These are phyloP conservation scores for Nettapus auritus DNA, from an alignment of 2,113 vertebrate species.

Conservation along the genomic window DNA sequence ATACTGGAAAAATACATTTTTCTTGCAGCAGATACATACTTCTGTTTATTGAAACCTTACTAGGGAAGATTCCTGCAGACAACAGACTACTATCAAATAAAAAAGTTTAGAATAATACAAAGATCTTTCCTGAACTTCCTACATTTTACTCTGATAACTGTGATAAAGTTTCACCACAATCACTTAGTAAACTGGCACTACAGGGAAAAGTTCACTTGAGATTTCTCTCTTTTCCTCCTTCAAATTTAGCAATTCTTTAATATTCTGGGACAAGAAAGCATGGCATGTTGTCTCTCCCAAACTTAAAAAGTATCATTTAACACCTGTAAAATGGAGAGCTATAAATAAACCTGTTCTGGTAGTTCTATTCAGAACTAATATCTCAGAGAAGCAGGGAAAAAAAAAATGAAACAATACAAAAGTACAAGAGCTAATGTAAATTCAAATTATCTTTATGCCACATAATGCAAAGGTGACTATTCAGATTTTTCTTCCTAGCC, in stretches of 20 bases:
- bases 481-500: neutral
- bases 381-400: neutral
- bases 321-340: neutral
- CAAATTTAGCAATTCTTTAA: neutral
- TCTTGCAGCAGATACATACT: neutral
- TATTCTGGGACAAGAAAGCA: neutral
- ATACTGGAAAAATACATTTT: neutral
- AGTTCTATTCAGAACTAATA: neutral
- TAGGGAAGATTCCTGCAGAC: neutral
- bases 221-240: neutral
- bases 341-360: neutral
- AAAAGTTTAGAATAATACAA: neutral
- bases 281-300: neutral
- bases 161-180: neutral
- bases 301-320: neutral
- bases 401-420: neutral
- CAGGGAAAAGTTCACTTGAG: neutral
- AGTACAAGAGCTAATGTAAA: neutral
- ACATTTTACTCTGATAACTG: neutral
- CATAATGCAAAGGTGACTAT: neutral
- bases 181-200: neutral
- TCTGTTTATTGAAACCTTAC: neutral
- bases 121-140: neutral
- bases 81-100: neutral
- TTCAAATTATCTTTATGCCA: neutral